Evolutionary conservation across 2,797 vertebrate genomes (phyloP).

Genomic region (Anabacerthia variegaticeps): DNA sequence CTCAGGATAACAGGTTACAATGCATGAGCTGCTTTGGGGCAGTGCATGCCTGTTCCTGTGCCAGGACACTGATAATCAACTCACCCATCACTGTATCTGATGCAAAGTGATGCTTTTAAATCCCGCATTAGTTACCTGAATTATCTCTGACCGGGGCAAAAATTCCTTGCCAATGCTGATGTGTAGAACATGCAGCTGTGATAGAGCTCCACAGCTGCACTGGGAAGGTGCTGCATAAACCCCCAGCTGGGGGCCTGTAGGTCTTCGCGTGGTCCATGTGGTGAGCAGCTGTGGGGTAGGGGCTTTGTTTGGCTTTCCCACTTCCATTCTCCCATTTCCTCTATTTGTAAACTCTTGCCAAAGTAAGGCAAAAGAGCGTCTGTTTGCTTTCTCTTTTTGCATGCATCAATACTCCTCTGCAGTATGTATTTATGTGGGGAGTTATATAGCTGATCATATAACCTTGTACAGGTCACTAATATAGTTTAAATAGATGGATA

Average conservation of each 20-base stretch:
- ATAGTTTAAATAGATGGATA: not conserved
- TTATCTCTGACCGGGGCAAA: not conserved
- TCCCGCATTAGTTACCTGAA: not conserved
- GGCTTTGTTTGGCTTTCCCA: not conserved
- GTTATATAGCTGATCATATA: not conserved
- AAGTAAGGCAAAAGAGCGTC: not conserved
- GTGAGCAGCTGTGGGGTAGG: not conserved
- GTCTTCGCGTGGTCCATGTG: not conserved
- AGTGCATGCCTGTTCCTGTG: not conserved
- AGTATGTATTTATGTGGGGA: not conserved
- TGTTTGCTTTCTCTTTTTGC: not conserved
- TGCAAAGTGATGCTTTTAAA: not conserved
- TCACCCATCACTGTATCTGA: not conserved
- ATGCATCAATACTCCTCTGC: not conserved
- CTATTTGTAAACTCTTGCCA: not conserved
- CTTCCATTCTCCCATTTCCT: not conserved
- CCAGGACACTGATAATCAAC: not conserved
- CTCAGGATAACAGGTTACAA: not conserved
- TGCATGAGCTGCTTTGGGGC: not conserved
- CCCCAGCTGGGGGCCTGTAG: rapidly evolving
- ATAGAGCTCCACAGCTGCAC: not conserved
- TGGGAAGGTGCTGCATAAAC: not conserved
- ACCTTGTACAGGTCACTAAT: not conserved
- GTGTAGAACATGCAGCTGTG: not conserved
- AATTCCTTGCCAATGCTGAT: not conserved